These are phyloP conservation scores for Herpailurus yagouaroundi DNA, from an alignment of 2,113 vertebrate species.

Conservation along the genomic window DNA sequence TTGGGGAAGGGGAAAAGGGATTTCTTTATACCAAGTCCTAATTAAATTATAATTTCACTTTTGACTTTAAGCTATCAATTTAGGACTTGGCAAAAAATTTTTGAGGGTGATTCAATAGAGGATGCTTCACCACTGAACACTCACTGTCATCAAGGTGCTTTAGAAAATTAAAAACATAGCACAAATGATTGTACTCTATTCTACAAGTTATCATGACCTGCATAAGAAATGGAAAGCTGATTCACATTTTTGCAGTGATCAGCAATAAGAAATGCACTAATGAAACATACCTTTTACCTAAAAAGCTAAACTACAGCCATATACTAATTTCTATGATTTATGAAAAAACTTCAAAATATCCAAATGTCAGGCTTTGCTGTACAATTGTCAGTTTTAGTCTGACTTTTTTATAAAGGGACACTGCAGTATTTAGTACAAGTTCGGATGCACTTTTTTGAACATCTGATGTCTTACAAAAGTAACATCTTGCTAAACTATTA, in stretches of 20 bases:
- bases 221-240: constrained; percentile 90
- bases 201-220: constrained; percentile 91
- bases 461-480: constrained; percentile 99
- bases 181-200: constrained; percentile 91
- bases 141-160: constrained; percentile 93
- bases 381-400: constrained; percentile 90
- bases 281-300: constrained; percentile 91
- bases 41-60: constrained; percentile 84
- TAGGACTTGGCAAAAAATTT: constrained; percentile 84
- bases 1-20: constrained; percentile 87
- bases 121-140: constrained; percentile 91
- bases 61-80: constrained; percentile 85
- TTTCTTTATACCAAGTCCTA: constrained; percentile 86
- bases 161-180: constrained; percentile 91
- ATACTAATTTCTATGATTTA: constrained; percentile 90
- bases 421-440: constrained; percentile 96
- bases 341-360: constrained; percentile 92
- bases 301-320: constrained; percentile 92
- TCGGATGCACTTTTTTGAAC: constrained; percentile 95
- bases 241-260: constrained; percentile 88
- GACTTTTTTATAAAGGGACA: constrained; percentile 96
- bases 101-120: constrained; percentile 89
- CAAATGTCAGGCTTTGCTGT: constrained; percentile 91
- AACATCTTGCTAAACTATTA: constrained; percentile 99
- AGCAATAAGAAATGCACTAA: constrained; percentile 90